Evolutionary conservation across 2,113 vertebrate species (phyloP).

Genomic region (Sigmodon hispidus): DNA sequence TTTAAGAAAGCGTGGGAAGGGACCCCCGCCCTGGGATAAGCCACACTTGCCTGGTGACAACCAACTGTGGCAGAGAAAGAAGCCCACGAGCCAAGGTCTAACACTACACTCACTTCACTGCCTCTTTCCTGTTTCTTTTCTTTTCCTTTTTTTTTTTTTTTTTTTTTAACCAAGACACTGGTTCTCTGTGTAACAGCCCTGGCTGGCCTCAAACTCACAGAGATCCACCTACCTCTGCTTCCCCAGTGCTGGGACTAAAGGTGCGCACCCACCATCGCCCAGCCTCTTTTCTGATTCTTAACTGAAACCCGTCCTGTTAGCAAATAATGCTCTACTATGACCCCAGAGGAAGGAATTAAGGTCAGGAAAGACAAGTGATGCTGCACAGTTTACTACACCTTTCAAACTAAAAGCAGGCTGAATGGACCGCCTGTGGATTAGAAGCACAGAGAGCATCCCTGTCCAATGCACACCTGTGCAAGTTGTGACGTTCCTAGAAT

Average conservation of each 20-base stretch:
- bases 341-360: conserved; percentile 32
- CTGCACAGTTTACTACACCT: conserved; percentile 12
- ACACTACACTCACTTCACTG: too few relatives aligned
- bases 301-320: background rate
- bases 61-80: background rate
- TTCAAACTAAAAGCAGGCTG: conserved; percentile 16
- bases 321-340: background rate
- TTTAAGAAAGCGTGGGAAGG: background rate
- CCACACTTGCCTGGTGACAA: background rate
- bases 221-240: too few relatives aligned
- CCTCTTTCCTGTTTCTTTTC: too few relatives aligned
- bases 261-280: too few relatives aligned
- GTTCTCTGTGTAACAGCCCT: too few relatives aligned
- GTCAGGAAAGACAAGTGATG: background rate
- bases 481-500: background rate
- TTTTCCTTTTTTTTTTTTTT: too few relatives aligned
- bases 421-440: background rate
- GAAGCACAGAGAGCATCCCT: background rate
- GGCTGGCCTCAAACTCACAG: too few relatives aligned
- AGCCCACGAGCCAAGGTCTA: background rate
- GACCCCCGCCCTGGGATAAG: background rate
- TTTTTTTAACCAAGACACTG: too few relatives aligned
- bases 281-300: background rate
- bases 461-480: background rate
- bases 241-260: too few relatives aligned